Percentiles rank a stretch among this genome's conserved stretches.
Conservation (phyloP, 1,140 invertebrate genomes). For the Drosophila sproati region DNA sequence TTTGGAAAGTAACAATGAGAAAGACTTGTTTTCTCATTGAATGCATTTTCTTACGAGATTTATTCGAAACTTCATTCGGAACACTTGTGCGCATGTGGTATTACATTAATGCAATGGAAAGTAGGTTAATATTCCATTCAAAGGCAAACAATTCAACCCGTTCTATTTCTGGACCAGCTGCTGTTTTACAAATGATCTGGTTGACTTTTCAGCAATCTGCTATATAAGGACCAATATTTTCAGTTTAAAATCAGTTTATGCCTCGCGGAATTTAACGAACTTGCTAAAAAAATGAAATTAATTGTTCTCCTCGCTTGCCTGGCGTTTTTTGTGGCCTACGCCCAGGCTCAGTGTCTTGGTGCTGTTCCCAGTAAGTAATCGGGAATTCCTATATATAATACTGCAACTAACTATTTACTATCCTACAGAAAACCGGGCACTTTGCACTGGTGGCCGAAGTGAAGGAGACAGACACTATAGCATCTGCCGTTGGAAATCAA, state of each 20-base stretch:
- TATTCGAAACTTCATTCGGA: too few relatives aligned
- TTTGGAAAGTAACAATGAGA: too few relatives aligned
- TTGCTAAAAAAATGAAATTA: slow-evolving; percentile 33
- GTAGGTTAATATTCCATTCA: too few relatives aligned
- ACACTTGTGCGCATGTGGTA: too few relatives aligned
- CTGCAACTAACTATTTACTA: too few relatives aligned
- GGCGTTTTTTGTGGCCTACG: slow-evolving; percentile 10
- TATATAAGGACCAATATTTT: slow-evolving; percentile 12
- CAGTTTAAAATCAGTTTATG: slow-evolving; percentile 9
- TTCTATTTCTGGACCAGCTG: neutral
- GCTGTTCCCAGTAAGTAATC: too few relatives aligned
- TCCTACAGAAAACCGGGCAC: neutral
- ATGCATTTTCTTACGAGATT: too few relatives aligned
- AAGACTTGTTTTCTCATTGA: too few relatives aligned
- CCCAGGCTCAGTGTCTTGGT: neutral
- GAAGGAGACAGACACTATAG: neutral
- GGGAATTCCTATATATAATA: too few relatives aligned
- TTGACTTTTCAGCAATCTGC: neutral
- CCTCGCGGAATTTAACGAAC: neutral
- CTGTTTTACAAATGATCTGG: too few relatives aligned
- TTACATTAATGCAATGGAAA: too few relatives aligned
- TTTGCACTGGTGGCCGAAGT: neutral
- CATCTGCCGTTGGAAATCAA: neutral
- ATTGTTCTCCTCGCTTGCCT: slow-evolving; percentile 30
- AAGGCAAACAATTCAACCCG: neutral